phyloP scores from a whole-genome alignment of 2,888 invertebrate species.

The Athrips mouffetella region DNA sequence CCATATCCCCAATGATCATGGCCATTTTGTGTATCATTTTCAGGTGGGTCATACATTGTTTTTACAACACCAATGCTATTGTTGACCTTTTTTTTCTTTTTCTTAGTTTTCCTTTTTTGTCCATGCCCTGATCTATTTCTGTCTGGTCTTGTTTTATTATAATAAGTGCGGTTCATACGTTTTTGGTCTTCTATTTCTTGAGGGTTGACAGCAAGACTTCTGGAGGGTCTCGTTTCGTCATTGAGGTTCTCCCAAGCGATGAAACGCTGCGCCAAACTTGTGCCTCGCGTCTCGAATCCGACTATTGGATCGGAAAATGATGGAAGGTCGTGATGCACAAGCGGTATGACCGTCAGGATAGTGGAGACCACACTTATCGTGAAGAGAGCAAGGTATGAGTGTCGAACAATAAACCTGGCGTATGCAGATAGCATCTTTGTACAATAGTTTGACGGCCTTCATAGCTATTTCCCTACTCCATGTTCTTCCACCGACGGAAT shows the following conservation, averaged over 20 bases:
- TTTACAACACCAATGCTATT: slow-evolving; percentile 52
- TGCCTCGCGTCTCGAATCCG: slow-evolving; percentile 96
- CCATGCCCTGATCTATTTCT: slow-evolving; percentile 55
- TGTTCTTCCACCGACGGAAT: slow-evolving; percentile 38
- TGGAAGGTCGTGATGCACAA: slow-evolving; percentile 74
- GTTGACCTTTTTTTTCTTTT: slow-evolving; percentile 50
- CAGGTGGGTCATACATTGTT: slow-evolving; percentile 25
- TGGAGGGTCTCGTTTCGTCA: slow-evolving; percentile 84
- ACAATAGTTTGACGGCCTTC: slow-evolving; percentile 48
- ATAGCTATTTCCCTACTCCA: slow-evolving; percentile 57
- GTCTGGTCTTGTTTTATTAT: slow-evolving; percentile 49
- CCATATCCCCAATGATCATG: slow-evolving; percentile 79
- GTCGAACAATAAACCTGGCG: slow-evolving; percentile 71
- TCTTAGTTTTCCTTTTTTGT: slow-evolving; percentile 57
- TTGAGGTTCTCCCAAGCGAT: slow-evolving; percentile 91
- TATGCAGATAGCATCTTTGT: slow-evolving; percentile 67
- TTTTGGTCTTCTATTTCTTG: slow-evolving; percentile 79
- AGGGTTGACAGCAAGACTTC: slow-evolving; percentile 85
- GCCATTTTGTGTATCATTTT: slow-evolving; percentile 49
- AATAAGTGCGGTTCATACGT: slow-evolving; percentile 63
- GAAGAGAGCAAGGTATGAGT: slow-evolving; percentile 65
- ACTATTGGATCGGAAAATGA: slow-evolving; percentile 92
- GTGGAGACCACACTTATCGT: slow-evolving; percentile 59
- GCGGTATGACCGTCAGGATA: slow-evolving; percentile 60
- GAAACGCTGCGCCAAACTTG: slow-evolving; percentile 86